These are phyloP conservation scores for Loxodonta africana DNA, from an alignment of 2,113 vertebrate species.

Conservation along the genomic window DNA sequence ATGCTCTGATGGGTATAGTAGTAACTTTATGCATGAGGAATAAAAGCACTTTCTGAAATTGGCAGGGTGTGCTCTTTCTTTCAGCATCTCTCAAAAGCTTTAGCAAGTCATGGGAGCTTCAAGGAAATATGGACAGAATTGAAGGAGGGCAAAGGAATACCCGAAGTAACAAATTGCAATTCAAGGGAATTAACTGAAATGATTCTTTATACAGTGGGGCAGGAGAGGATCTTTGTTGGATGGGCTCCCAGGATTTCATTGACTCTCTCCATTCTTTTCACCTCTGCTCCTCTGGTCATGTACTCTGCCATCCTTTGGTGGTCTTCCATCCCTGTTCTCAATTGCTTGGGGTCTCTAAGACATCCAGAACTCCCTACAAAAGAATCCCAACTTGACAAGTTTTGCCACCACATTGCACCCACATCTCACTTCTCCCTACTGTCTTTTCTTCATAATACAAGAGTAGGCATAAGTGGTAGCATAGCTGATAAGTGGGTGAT, in stretches of 20 bases:
- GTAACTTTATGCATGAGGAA: neutral
- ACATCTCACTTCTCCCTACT: neutral
- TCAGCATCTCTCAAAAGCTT: neutral
- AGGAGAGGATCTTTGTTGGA: neutral
- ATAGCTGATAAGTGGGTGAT: neutral
- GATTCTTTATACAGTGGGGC: neutral
- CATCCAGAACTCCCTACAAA: neutral
- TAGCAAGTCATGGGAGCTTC: neutral
- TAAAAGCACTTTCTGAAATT: neutral
- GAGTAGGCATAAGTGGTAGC: neutral
- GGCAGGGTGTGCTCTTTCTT: neutral
- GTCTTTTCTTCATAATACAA: neutral
- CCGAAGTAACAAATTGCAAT: neutral
- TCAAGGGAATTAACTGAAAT: neutral
- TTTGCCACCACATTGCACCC: neutral
- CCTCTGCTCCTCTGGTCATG: neutral
- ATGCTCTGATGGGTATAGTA: neutral
- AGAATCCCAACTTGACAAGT: neutral
- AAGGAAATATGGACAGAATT: neutral
- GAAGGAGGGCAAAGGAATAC: neutral
- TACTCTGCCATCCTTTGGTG: neutral
- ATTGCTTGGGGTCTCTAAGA: neutral
- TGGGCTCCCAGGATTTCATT: neutral
- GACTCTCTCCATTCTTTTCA: neutral
- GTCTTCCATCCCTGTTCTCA: neutral